phyloP scores from a whole-genome alignment of 2,113 vertebrate species.

The Corythornis vintsioides region DNA sequence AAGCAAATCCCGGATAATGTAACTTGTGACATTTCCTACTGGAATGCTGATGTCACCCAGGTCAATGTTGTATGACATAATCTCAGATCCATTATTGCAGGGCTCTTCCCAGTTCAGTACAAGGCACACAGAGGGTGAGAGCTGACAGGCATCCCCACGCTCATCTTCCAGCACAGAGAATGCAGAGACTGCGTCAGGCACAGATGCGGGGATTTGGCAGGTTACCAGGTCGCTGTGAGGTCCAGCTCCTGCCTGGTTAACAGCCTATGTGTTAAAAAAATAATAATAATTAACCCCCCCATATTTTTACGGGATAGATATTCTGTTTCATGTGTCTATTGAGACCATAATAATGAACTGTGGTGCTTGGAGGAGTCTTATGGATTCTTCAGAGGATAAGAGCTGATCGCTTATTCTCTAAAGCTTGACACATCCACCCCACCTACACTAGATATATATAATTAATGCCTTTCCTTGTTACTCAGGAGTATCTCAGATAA shows the following conservation, averaged over 20 bases:
- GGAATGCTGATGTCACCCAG: constrained; percentile 82
- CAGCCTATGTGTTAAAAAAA: constrained; percentile 76
- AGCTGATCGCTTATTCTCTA: not conserved
- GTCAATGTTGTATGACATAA: constrained; percentile 87
- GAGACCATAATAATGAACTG: not conserved
- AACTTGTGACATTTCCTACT: constrained; percentile 80
- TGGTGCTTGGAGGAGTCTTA: not conserved
- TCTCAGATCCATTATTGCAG: constrained; percentile 90
- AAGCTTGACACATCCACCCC: not conserved
- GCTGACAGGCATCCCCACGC: constrained; percentile 62
- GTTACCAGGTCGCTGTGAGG: constrained; percentile 87
- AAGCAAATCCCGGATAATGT: constrained; percentile 83
- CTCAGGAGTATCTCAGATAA: not conserved
- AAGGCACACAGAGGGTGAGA: constrained; percentile 88
- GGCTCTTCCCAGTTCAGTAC: constrained; percentile 94
- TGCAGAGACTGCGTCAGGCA: constrained; percentile 81
- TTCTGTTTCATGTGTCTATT: not conserved
- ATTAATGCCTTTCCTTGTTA: not conserved
- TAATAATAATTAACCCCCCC: not conserved
- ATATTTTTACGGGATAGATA: not conserved
- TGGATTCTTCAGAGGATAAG: not conserved
- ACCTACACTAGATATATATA: not conserved
- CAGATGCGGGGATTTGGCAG: constrained; percentile 86
- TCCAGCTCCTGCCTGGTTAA: constrained; percentile 91
- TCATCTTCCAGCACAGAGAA: constrained; percentile 83